phyloP scores from a whole-genome alignment of 2,888 invertebrate species.

The Andrena flavipes region DNA sequence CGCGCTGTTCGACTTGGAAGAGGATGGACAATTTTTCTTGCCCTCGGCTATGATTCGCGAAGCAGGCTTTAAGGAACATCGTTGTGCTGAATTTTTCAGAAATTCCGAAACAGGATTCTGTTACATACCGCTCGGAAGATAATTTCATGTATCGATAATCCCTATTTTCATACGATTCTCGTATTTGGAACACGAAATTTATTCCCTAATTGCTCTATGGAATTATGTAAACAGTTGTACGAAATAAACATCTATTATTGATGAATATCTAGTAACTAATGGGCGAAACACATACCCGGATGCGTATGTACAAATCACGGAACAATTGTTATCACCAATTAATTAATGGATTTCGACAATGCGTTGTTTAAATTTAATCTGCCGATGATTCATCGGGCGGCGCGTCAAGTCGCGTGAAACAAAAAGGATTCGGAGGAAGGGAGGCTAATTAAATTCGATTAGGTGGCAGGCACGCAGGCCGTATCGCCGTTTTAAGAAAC shows the following conservation, averaged over 20 bases:
- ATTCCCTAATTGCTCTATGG: neutral
- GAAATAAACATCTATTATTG: slow-evolving; percentile 1
- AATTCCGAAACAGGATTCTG: neutral
- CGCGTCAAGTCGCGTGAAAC: neutral
- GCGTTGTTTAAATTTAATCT: neutral
- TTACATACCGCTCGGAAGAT: neutral
- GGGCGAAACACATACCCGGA: neutral
- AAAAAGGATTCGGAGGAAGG: too few species aligned
- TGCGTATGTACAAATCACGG: neutral
- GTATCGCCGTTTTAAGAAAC: slow-evolving; percentile 46
- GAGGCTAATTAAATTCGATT: slow-evolving; percentile 47
- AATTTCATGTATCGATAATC: neutral
- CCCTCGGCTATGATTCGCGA: neutral
- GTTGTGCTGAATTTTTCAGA: neutral
- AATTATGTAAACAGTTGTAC: neutral
- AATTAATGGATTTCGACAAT: slow-evolving; percentile 3
- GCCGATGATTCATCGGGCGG: slow-evolving; percentile 2
- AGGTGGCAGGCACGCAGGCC: slow-evolving; percentile 7
- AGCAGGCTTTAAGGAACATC: neutral
- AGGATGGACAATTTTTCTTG: slow-evolving; percentile 43
- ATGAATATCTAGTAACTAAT: neutral
- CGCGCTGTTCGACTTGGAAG: slow-evolving; percentile 29
- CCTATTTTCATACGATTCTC: neutral
- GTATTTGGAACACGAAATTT: neutral
- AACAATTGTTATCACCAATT: slow-evolving; percentile 3